phyloP scores from a whole-genome alignment of 2,888 invertebrate genomes.

The Mylabris sibirica region DNA sequence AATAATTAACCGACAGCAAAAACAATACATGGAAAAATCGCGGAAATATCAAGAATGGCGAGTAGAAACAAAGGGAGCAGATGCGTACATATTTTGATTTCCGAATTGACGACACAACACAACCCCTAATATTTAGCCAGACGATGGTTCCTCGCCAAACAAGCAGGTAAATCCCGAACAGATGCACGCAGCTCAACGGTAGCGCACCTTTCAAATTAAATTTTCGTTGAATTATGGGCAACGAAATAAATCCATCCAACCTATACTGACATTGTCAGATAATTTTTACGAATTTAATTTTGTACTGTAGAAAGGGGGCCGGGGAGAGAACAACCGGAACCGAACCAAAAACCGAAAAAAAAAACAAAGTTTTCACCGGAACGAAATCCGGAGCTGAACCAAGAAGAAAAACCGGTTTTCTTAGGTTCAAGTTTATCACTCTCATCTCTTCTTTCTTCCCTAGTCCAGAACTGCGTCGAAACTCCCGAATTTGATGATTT shows the following conservation, averaged over 20 bases:
- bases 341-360: too few species aligned
- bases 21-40: background rate
- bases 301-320: too few species aligned
- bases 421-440: too few species aligned
- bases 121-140: background rate
- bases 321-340: too few species aligned
- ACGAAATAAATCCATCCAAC: conserved; percentile 8
- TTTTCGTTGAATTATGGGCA: conserved; percentile 18
- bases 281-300: background rate
- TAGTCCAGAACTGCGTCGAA: too few species aligned
- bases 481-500: too few species aligned
- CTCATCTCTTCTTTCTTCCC: too few species aligned
- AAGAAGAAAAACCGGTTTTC: too few species aligned
- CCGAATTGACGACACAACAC: background rate
- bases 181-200: conserved; percentile 41
- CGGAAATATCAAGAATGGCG: background rate
- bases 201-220: conserved; percentile 47
- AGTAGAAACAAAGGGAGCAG: background rate
- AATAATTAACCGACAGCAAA: background rate
- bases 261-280: too few species aligned
- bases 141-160: background rate
- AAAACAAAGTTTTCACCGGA: too few species aligned
- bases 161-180: conserved; percentile 40
- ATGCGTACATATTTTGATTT: background rate
- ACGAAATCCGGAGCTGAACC: too few species aligned